Conservation (phyloP, 2,888 invertebrate species). For the Spicauda simplicius region DNA sequence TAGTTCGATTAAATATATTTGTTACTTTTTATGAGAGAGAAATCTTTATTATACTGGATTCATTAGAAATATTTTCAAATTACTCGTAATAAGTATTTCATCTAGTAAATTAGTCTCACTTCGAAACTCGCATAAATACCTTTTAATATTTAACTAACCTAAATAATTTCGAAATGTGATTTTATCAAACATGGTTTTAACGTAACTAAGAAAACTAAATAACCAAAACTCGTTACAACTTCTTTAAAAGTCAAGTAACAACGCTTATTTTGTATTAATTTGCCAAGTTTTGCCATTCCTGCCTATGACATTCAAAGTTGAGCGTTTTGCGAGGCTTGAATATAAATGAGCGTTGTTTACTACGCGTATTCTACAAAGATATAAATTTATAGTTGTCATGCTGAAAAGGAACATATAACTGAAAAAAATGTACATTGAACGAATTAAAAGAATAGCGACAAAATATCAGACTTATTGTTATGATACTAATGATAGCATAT, state of each 20-base stretch:
- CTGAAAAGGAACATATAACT: no score
- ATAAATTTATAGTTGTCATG: not conserved
- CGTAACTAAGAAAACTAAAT: constrained; percentile 8
- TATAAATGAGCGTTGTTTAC: constrained; percentile 22
- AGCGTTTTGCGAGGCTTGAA: constrained; percentile 27
- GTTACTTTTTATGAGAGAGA: no score
- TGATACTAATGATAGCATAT: no score
- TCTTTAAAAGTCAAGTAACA: constrained; percentile 17
- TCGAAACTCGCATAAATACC: not conserved
- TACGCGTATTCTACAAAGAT: constrained; percentile 2
- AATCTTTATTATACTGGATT: no score
- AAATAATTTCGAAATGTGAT: not conserved
- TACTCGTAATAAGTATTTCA: no score
- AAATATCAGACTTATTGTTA: no score
- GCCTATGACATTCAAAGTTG: constrained; percentile 24
- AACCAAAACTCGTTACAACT: constrained; percentile 12
- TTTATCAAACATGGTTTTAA: not conserved
- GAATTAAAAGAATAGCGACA: no score
- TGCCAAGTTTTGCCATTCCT: constrained; percentile 19
- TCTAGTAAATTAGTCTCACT: no score
- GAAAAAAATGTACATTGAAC: no score
- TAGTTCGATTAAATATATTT: no score
- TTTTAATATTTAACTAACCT: not conserved
- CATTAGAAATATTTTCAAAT: no score
- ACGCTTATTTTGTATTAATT: constrained; percentile 27